Base-by-base conservation (phyloP, 37 sponge, comb jelly and placozoan species). In the Haliclona indistincta region DNA sequence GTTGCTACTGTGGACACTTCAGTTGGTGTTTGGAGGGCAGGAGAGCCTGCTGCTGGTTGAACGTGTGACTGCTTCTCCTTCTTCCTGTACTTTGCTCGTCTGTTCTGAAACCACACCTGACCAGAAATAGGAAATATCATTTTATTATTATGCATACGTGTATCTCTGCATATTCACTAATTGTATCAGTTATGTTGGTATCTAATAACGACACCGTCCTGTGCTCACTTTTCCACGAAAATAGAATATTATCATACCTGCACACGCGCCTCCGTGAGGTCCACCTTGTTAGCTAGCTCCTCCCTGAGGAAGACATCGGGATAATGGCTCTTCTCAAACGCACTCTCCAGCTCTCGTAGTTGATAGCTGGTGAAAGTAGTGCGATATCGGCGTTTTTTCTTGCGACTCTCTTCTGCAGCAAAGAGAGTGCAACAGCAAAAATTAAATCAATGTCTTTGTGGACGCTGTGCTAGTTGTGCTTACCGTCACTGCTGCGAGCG, bases 101-200 rank as follows among this genome's bases (percentile, higher is more conserved):
- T 79, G 68, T 93, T 93, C 74, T 93, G 94, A 65, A 93, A 93
- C 94, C 94, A 93, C 63, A 93, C 94, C 94, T 93, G 65, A n/a
- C 39, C 4, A 70, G 42, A 25, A 7, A 76, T 29, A 29, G 26
- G 8, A 61, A 30, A 11, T 33, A n/a, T n/a, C n/a, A n/a, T n/a
- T n/a, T n/a, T n/a, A n/a, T n/a, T n/a, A n/a, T n/a, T n/a, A n/a
- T n/a, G n/a, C n/a, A n/a, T n/a, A n/a, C n/a, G n/a, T n/a, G n/a
- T n/a, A n/a, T n/a, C n/a, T n/a, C n/a, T n/a, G n/a, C n/a, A n/a
- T n/a, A n/a, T n/a, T n/a, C n/a, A n/a, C n/a, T n/a, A n/a, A n/a
- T n/a, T n/a, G n/a, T n/a, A n/a, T n/a, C n/a, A n/a, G n/a, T n/a
- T n/a, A n/a, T n/a, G n/a, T n/a, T n/a, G n/a, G n/a, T n/a, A n/a